Evolutionary conservation across 2,888 invertebrate species (phyloP), one percentile per base, ranked within the genome.

Genomic region (Pegoplata infirma): DNA sequence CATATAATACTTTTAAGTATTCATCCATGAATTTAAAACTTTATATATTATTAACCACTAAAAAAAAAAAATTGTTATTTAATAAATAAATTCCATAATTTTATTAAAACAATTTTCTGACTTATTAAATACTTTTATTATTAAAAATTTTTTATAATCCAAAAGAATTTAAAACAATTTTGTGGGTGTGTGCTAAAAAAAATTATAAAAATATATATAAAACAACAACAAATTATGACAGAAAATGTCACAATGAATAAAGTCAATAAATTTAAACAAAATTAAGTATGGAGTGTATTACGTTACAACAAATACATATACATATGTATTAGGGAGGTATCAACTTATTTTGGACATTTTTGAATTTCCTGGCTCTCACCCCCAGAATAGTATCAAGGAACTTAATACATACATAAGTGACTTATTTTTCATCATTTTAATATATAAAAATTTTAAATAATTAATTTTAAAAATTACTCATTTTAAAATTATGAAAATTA

Each of bases 241-340:
- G 58, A 21, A 53, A 67, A 25, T 72, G 71, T 72, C 66, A 49
- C 59, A 67, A 25, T 49, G 40, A 56, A 67, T 64, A 61, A 66
- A 59, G 40, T n/a, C 28, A 61, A 76, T 72, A 67, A 67, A 76
- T 72, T 67, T 67, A 55, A 58, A 56, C 36, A 58, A 46, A 63
- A 63, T 72, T 71, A 76, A 47, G 63, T 47, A 25, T 12, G 46
- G 19, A 46, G 25, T 49, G n/a, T 40, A 49, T 25, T 58, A 66
- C 1, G 14, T 58, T 44, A 40, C 0, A 40, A 21, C 6, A 16
- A n/a, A 16, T 56, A 76, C 19, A 74, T 32, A 74, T 16, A 72
- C 64, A 66, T 19, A 67, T 23, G n/a, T n/a, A n/a, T n/a, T n/a
- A n/a, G n/a, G n/a, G n/a, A n/a, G n/a, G n/a, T n/a, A n/a, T n/a